A percentile compares a stretch with the other conserved stretches of the same genome.
These are phyloP conservation scores for Cryptophagus acutangulus DNA, from an alignment of 2,888 invertebrate species.

Conservation along the genomic window DNA sequence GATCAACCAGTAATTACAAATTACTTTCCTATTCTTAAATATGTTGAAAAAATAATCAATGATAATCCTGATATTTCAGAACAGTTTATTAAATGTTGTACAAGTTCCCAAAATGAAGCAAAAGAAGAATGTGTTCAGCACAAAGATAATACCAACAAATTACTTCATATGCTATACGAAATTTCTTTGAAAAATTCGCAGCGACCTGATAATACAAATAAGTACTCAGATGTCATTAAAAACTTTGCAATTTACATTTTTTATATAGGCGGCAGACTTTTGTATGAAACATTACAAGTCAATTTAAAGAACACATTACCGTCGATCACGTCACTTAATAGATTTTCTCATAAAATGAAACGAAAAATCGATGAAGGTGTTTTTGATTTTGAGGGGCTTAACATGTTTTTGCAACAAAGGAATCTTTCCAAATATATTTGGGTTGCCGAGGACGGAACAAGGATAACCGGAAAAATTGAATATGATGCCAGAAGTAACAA, in stretches of 20 bases:
- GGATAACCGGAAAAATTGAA: slow-evolving; percentile 24
- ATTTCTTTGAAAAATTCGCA: not conserved
- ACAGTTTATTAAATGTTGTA: not conserved
- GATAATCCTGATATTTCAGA: not conserved
- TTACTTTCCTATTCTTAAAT: not conserved
- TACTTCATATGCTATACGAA: not conserved
- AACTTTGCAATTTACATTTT: not conserved
- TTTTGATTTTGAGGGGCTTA: slow-evolving; percentile 18
- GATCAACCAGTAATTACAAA: not conserved
- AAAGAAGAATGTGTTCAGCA: not conserved
- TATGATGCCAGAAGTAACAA: slow-evolving; percentile 26
- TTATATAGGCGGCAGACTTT: slow-evolving; percentile 17
- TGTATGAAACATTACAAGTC: slow-evolving; percentile 19
- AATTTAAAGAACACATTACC: slow-evolving; percentile 19
- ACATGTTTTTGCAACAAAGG: slow-evolving; percentile 12
- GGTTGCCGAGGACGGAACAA: slow-evolving; percentile 25
- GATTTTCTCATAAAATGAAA: slow-evolving; percentile 8
- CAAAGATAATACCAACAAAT: not conserved
- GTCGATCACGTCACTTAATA: slow-evolving; percentile 18
- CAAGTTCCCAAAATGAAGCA: not conserved
- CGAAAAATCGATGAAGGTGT: slow-evolving; percentile 15
- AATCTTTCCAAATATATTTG: slow-evolving; percentile 22
- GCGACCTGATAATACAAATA: not conserved
- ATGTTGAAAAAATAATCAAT: not conserved
- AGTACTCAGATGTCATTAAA: not conserved